phyloP scores from a whole-genome alignment of 2,888 invertebrate species.

The Apomyelois bistriatella region DNA sequence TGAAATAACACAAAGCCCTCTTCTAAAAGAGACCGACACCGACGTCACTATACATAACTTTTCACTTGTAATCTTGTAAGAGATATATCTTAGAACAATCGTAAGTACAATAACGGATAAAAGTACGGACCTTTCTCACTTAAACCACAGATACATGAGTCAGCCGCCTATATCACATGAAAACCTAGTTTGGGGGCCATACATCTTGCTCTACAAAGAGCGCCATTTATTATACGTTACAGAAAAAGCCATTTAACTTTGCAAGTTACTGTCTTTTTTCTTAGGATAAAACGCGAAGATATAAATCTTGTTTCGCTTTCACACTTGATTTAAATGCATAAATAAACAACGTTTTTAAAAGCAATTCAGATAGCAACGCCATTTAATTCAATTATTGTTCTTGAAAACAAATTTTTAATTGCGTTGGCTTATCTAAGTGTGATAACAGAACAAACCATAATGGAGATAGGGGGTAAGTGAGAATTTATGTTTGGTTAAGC shows the following conservation, averaged over 20 bases:
- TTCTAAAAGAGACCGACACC: neutral
- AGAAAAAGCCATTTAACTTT: constrained; percentile 11
- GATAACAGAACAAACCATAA: constrained; percentile 66
- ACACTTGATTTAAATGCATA: constrained; percentile 13
- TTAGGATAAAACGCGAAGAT: constrained; percentile 10
- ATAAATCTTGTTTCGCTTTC: constrained; percentile 14
- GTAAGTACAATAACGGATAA: constrained; percentile 5
- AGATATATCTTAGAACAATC: constrained; percentile 1
- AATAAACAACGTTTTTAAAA: constrained; percentile 26
- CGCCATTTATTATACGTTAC: constrained; percentile 8
- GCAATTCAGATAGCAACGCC: constrained; percentile 28
- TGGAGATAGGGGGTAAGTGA: constrained; percentile 53
- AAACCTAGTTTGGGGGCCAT: constrained; percentile 7
- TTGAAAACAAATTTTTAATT: constrained; percentile 63
- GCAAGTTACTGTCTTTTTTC: constrained; percentile 1
- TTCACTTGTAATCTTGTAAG: neutral
- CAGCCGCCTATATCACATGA: constrained; percentile 8
- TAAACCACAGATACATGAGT: neutral
- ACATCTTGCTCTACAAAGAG: neutral
- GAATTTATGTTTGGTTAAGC: constrained; percentile 60
- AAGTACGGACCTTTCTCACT: constrained; percentile 4
- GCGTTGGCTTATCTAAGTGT: constrained; percentile 45
- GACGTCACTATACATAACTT: neutral
- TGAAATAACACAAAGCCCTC: neutral
- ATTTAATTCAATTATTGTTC: constrained; percentile 34